A percentile compares a stretch with the other conserved stretches of the same genome.
phyloP scores from a whole-genome alignment of 1,140 invertebrate genomes.

The Drosophila bocqueti region DNA sequence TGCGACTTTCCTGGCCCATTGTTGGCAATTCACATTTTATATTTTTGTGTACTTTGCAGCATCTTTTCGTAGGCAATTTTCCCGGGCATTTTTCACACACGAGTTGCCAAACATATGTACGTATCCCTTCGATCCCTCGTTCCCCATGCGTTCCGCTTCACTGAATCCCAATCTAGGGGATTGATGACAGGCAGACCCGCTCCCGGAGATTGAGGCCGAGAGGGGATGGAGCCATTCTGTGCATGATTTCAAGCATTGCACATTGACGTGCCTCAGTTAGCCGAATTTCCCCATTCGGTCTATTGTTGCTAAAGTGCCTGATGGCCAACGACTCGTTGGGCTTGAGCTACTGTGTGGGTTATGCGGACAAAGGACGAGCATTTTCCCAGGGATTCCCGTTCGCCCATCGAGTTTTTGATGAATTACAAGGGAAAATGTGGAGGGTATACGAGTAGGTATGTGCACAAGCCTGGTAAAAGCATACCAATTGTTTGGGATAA shows the following conservation, averaged over 20 bases:
- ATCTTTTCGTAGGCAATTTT: slow-evolving; percentile 41
- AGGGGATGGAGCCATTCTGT: slow-evolving; percentile 21
- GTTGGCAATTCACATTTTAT: slow-evolving; percentile 46
- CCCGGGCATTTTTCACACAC: slow-evolving; percentile 62
- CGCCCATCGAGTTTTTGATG: slow-evolving; percentile 3
- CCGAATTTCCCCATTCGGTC: slow-evolving; percentile 15
- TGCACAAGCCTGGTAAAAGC: no score
- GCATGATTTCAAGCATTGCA: slow-evolving; percentile 44
- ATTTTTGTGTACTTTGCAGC: slow-evolving; percentile 48
- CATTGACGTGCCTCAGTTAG: slow-evolving; percentile 27
- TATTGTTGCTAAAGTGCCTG: slow-evolving; percentile 44
- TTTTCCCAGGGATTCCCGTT: slow-evolving; percentile 3
- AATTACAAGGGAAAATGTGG: background rate
- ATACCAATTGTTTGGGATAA: background rate
- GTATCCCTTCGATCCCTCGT: slow-evolving; percentile 9
- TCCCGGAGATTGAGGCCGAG: slow-evolving; percentile 10
- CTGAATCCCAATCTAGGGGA: slow-evolving; percentile 39
- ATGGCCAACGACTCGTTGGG: slow-evolving; percentile 37
- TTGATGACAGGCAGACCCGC: slow-evolving; percentile 33
- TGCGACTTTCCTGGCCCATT: slow-evolving; percentile 38
- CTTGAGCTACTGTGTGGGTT: slow-evolving; percentile 34
- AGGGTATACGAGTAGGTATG: background rate
- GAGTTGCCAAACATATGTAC: slow-evolving; percentile 69
- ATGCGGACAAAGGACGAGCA: slow-evolving; percentile 6
- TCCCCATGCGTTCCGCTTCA: slow-evolving; percentile 36